A percentile compares a stretch with the other conserved stretches of the same genome.
Evolutionary conservation across 2,888 invertebrate genomes (phyloP).

Genomic region (Pseudanteris insignis): DNA sequence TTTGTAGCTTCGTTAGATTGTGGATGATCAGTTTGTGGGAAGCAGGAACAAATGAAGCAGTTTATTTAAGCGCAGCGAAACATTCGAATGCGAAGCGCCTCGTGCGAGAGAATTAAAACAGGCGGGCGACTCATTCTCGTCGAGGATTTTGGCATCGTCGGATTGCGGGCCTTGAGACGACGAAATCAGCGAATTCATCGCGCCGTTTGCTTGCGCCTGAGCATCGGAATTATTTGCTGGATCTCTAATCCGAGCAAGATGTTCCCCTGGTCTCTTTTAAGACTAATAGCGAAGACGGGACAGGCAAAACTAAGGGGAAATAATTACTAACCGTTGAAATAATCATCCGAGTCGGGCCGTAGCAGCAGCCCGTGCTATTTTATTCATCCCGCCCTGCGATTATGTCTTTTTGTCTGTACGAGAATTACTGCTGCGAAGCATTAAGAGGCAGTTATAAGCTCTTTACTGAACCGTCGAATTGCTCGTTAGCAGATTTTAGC

Average conservation of each 20-base stretch:
- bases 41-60: too few relatives aligned
- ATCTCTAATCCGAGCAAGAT: conserved; percentile 62
- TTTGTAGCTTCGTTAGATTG: too few relatives aligned
- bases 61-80: too few relatives aligned
- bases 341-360: conserved; percentile 51
- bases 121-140: too few relatives aligned
- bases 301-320: conserved; percentile 56
- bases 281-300: conserved; percentile 49
- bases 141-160: conserved; percentile 3
- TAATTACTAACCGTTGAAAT: conserved; percentile 62
- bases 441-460: conserved; percentile 41
- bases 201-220: conserved; percentile 25
- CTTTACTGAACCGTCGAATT: conserved; percentile 41
- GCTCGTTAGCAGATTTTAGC: conserved; percentile 36
- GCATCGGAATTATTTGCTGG: conserved; percentile 46
- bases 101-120: too few relatives aligned
- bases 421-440: conserved; percentile 38
- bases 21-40: too few relatives aligned
- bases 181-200: conserved; percentile 34
- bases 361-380: conserved; percentile 41
- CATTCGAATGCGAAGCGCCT: too few relatives aligned
- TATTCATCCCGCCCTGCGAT: conserved; percentile 48
- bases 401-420: conserved; percentile 44
- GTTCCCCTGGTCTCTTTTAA: conserved; percentile 52
- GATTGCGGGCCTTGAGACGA: conserved; percentile 20